Percentiles rank a stretch among this genome's conserved stretches.
phyloP scores from a whole-genome alignment of 1,140 invertebrate genomes.

The Halictus rubicundus region DNA sequence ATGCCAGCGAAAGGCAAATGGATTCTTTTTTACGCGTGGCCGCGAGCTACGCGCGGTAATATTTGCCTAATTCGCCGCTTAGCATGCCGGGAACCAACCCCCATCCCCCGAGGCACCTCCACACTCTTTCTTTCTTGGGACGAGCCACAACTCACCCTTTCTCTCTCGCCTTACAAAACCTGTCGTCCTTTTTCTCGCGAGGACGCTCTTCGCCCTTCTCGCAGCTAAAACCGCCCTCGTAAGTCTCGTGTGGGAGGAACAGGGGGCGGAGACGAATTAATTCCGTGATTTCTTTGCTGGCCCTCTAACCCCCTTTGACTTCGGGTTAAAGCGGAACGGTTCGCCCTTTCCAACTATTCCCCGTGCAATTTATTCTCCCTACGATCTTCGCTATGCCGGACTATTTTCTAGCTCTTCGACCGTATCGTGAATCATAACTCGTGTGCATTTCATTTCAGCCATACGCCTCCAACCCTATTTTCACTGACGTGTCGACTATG shows the following conservation, averaged over 20 bases:
- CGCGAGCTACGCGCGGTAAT: slow-evolving; percentile 5
- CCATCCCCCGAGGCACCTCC: not conserved
- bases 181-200: not conserved
- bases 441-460: no score
- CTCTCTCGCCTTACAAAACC: not conserved
- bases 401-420: no score
- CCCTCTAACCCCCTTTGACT: not conserved
- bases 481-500: no score
- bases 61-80: slow-evolving; percentile 41
- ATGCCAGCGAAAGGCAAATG: slow-evolving; percentile 14
- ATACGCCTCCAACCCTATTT: no score
- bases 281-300: not conserved
- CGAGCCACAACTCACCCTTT: no score
- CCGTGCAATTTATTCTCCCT: no score
- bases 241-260: not conserved
- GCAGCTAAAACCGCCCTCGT: not conserved
- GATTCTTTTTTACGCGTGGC: slow-evolving; percentile 33
- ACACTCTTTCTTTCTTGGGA: slow-evolving; percentile 3
- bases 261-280: not conserved
- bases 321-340: not conserved
- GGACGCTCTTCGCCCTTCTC: not conserved
- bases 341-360: no score
- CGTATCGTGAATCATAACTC: no score
- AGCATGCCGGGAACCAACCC: slow-evolving; percentile 32
- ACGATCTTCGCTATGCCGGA: no score